Evolutionary conservation across 2,797 vertebrate genomes (phyloP).

Genomic region (Ctenosaura bakeri): DNA sequence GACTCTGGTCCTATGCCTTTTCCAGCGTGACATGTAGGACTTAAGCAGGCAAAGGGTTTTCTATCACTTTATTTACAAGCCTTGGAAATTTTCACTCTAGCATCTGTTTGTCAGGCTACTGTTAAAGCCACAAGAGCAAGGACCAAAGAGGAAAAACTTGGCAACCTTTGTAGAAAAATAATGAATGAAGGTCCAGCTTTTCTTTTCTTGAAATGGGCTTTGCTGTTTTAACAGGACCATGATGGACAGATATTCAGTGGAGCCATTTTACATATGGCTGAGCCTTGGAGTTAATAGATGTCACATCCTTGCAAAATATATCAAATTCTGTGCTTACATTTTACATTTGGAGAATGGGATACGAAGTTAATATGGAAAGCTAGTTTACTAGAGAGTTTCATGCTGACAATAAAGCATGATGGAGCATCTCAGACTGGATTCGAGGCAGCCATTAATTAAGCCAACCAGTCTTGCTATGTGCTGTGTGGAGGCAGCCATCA

Average conservation of each 20-base stretch:
- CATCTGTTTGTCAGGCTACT: neutral
- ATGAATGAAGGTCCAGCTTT: neutral
- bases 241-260: neutral
- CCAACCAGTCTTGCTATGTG: slow-evolving; percentile 5
- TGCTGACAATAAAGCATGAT: slow-evolving; percentile 31
- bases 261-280: no score
- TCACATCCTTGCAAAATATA: neutral
- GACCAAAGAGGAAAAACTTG: no score
- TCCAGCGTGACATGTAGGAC: neutral
- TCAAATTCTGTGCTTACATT: neutral
- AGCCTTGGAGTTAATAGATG: neutral
- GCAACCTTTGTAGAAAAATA: neutral
- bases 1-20: neutral
- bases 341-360: slow-evolving; percentile 31
- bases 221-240: neutral
- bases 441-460: slow-evolving; percentile 43
- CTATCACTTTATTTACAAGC: neutral
- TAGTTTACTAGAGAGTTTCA: slow-evolving; percentile 18
- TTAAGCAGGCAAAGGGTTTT: neutral
- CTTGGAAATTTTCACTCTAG: neutral
- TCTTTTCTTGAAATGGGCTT: neutral
- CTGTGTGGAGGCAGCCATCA: neutral
- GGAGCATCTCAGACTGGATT: slow-evolving; percentile 31
- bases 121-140: neutral
- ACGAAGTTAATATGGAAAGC: neutral